phyloP scores from a whole-genome alignment of 2,797 vertebrate genomes.

The Euphonia xanthogaster region DNA sequence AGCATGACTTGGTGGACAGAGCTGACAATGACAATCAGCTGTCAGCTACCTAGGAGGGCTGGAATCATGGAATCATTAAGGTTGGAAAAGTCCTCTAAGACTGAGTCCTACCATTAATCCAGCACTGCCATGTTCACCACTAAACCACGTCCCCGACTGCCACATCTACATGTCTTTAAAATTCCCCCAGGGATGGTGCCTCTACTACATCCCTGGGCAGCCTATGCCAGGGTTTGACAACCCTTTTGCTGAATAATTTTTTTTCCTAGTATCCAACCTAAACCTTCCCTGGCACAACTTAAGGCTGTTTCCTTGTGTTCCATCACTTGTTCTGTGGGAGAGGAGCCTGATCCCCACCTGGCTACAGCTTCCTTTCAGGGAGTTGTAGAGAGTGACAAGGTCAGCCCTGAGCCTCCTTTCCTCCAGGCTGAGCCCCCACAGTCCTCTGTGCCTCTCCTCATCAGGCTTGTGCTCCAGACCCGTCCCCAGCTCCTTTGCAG shows the following conservation, averaged over 20 bases:
- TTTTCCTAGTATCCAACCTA: background rate
- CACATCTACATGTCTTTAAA: background rate
- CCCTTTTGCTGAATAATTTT: background rate
- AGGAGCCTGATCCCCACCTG: background rate
- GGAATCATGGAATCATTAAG: background rate
- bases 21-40: background rate
- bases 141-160: background rate
- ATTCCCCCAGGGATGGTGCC: background rate
- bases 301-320: background rate
- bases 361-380: background rate
- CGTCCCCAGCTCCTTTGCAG: background rate
- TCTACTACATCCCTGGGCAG: background rate
- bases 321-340: background rate
- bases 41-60: background rate
- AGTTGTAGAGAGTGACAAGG: background rate
- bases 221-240: background rate
- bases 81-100: background rate
- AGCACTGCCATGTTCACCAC: background rate
- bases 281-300: background rate
- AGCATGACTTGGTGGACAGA: background rate
- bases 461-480: background rate
- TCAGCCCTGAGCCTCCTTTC: background rate
- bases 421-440: background rate
- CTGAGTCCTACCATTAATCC: background rate
- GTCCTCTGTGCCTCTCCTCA: background rate